phyloP scores from a whole-genome alignment of 2,888 invertebrate species.

The Drosophila austrosaltans region DNA sequence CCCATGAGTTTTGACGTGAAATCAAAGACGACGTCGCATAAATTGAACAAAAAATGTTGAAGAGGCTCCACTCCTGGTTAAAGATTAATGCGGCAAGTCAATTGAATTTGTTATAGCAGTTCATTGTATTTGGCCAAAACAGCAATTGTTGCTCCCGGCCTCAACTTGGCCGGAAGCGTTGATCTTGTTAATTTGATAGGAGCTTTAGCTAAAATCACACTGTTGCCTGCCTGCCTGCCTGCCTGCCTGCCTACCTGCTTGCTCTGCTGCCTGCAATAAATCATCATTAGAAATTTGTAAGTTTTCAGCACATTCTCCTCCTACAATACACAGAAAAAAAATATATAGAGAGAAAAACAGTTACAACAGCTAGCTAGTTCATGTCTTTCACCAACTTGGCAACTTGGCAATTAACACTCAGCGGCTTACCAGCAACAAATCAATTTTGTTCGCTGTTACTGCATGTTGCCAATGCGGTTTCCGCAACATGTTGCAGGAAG shows the following conservation, averaged over 20 bases:
- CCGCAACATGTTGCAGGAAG: slow-evolving; percentile 76
- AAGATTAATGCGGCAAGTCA: slow-evolving; percentile 76
- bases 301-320: slow-evolving; percentile 77
- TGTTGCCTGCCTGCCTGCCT: not conserved
- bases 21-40: slow-evolving; percentile 75
- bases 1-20: slow-evolving; percentile 81
- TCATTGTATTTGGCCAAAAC: slow-evolving; percentile 35
- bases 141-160: not conserved
- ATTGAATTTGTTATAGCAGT: slow-evolving; percentile 52
- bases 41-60: slow-evolving; percentile 54
- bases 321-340: slow-evolving; percentile 30
- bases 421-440: slow-evolving; percentile 70
- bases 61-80: not conserved
- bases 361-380: slow-evolving; percentile 76
- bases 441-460: slow-evolving; percentile 74
- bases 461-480: slow-evolving; percentile 55
- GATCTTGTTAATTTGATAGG: slow-evolving; percentile 80
- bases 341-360: slow-evolving; percentile 40
- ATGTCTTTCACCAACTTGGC: slow-evolving; percentile 56
- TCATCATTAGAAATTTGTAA: slow-evolving; percentile 80
- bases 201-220: not conserved
- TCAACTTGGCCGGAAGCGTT: slow-evolving; percentile 70
- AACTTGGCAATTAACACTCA: slow-evolving; percentile 72
- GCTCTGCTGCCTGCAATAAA: slow-evolving; percentile 59
- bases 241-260: not conserved